These are phyloP conservation scores for Gnatocerus cornutus DNA, from an alignment of 2,888 invertebrate species.

Conservation along the genomic window DNA sequence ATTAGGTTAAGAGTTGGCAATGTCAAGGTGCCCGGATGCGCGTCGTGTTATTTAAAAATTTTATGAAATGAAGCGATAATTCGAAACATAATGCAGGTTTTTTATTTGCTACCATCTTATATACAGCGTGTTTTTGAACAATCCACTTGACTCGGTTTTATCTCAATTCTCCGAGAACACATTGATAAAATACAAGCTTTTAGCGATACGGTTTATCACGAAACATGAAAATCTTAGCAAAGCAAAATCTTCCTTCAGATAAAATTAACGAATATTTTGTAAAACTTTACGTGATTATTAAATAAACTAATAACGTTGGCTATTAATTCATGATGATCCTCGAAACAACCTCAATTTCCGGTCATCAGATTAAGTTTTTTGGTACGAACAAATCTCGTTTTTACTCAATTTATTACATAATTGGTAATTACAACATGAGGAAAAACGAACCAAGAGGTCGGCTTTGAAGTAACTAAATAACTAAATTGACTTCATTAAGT, in stretches of 20 bases:
- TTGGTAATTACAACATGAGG: background rate
- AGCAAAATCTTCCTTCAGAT: constrained; percentile 15
- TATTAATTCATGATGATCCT: background rate
- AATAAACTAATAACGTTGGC: background rate
- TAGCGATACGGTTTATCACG: too few species aligned
- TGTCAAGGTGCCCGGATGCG: constrained; percentile 44
- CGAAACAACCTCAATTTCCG: constrained; percentile 6
- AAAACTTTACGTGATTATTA: too few species aligned
- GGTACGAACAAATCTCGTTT: background rate
- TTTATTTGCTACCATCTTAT: background rate
- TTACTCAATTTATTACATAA: background rate
- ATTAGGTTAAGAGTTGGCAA: constrained; percentile 40
- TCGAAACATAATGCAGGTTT: background rate
- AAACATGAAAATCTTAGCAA: background rate
- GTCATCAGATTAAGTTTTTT: background rate
- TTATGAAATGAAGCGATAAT: constrained; percentile 33
- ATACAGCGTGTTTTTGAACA: background rate
- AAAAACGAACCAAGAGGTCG: too few species aligned
- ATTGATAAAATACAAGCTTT: too few species aligned
- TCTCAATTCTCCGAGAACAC: too few species aligned
- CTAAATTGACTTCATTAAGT: too few species aligned
- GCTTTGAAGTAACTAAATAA: too few species aligned
- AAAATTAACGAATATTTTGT: background rate
- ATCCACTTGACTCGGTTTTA: too few species aligned
- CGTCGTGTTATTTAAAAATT: constrained; percentile 31